Conservation (phyloP, 2,113 vertebrate species). For the Nerophis lumbriciformis region DNA sequence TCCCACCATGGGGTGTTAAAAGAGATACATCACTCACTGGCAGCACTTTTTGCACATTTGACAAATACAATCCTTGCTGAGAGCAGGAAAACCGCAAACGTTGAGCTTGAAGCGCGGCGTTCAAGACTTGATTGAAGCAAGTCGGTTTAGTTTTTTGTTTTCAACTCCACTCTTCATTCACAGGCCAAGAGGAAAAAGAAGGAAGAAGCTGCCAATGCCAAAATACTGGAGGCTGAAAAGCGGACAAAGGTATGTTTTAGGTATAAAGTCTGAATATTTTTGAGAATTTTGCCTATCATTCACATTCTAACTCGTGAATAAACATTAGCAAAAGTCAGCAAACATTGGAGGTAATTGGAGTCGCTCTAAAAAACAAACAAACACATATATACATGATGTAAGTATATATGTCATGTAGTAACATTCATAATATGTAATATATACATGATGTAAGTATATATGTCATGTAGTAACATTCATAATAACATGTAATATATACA, state of each 20-base stretch:
- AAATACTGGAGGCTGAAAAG: conserved; percentile 98
- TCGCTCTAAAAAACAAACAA: too few species aligned
- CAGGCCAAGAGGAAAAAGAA: conserved; percentile 99
- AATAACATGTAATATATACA: too few species aligned
- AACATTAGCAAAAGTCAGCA: too few species aligned
- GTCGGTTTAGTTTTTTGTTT: conserved; percentile 28
- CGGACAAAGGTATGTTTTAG: conserved; percentile 88
- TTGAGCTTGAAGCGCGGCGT: conserved; percentile 21
- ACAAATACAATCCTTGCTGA: conserved; percentile 54
- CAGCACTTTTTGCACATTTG: conserved; percentile 69
- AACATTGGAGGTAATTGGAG: too few species aligned
- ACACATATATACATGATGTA: too few species aligned
- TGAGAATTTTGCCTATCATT: too few species aligned
- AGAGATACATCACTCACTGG: conserved; percentile 74
- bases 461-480: too few species aligned
- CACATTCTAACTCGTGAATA: too few species aligned
- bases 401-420: too few species aligned
- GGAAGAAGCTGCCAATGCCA: conserved; percentile 97
- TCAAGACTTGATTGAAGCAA: conserved; percentile 43
- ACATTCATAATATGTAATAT: too few species aligned
- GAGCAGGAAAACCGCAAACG: conserved; percentile 54
- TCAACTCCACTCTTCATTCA: conserved; percentile 74
- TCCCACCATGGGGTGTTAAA: conserved; percentile 76
- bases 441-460: too few species aligned
- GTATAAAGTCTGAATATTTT: neutral